Conservation (phyloP, 2,888 invertebrate species). For the Drosophila peninsularis region DNA sequence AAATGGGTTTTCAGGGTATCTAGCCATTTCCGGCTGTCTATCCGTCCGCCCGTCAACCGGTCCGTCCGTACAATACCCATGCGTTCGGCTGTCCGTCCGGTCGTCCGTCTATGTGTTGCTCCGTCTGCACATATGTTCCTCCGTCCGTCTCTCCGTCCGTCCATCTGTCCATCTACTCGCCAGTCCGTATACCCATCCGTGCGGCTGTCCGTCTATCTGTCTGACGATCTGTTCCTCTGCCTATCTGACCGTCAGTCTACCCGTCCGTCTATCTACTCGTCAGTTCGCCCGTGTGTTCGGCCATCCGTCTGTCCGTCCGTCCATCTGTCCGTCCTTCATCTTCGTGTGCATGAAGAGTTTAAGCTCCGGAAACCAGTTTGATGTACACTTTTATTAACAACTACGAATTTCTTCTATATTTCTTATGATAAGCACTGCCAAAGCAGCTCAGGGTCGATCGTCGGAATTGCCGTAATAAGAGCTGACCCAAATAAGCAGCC, state of each 20-base stretch:
- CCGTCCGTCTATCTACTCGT: background rate
- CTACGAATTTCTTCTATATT: background rate
- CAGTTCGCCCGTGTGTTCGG: background rate
- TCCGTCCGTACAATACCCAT: background rate
- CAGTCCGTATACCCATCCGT: no score
- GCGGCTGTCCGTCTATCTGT: background rate
- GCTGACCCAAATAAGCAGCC: slow-evolving; percentile 1
- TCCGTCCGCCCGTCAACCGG: background rate
- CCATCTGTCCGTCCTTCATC: background rate
- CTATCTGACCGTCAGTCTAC: no score
- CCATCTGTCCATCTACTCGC: background rate
- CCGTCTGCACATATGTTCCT: background rate
- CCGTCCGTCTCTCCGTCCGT: background rate
- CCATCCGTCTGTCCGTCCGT: background rate
- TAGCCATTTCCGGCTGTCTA: no score
- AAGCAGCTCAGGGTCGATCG: background rate
- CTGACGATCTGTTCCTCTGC: no score
- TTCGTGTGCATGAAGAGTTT: background rate
- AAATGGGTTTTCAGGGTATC: no score
- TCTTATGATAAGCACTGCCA: background rate
- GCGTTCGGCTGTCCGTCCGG: background rate
- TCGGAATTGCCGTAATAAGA: background rate
- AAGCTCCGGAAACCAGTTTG: no score
- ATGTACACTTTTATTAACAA: background rate
- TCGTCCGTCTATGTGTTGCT: background rate